Base-by-base conservation (phyloP, 2,797 vertebrate species). In the Enteromius unitaeniatus region DNA sequence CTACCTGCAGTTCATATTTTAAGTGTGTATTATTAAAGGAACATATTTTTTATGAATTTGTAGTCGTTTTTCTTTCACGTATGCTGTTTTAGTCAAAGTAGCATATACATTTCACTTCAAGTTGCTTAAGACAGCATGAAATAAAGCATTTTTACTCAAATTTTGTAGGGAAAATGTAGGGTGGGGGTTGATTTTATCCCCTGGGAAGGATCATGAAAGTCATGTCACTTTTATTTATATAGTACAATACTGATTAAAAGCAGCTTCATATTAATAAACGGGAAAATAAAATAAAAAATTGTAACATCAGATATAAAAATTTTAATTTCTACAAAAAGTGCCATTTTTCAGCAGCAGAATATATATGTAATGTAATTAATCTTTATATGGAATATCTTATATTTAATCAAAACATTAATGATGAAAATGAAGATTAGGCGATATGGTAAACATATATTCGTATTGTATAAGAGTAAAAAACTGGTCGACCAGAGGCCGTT, bases 11-110 rank as follows among this genome's bases (percentile, higher is more conserved):
- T 92, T 91, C 92, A 92, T 95, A 95, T 95, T 95, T 94, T 95
- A 95, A 95, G 93, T 95, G 93, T 94, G 94, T 95, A 96, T 96
- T 95, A 96, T 93, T 94, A 95, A 95, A 95, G 96, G 94, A 95
- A 95, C 95, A 94, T 95, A 96, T 96, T 96, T 96, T 97, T 97
- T 96, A 96, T 95, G 95, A 89, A 95, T 95, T 95, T 94, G 95
- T 96, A 95, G 95, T 96, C 93, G 95, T 96, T 96, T 95, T 94
- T 95, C 96, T 79, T 68, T 31, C 28, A 8, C 3, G 23, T 40
- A 7, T 65, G 23, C 23, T 15, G 76, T 31, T 49, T 47, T 47
- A 75, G 8, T 47, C 42, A 0, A 70, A 47, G 11, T 55, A 37
- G 28, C 0, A 11, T 21, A 14, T 53, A 2, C 6, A 1, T n/a